phyloP scores from a whole-genome alignment of 1,140 invertebrate genomes.

The Trinorchestia longiramus region DNA sequence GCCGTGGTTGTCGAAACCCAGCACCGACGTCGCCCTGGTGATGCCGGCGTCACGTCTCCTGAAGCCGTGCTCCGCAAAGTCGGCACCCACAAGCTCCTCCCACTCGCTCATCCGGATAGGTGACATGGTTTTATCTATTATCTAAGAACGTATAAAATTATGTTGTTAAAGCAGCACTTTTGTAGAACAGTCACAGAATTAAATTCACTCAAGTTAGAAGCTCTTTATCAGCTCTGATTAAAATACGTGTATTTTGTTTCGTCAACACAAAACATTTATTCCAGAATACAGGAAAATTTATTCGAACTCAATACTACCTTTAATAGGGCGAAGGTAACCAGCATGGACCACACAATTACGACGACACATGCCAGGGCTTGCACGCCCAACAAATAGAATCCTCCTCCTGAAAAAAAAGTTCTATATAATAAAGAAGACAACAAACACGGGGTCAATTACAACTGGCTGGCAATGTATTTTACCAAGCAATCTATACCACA shows the following conservation, averaged over 20 bases:
- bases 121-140: slow-evolving; percentile 80
- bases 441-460: not conserved
- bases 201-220: not conserved
- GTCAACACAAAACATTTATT: not conserved
- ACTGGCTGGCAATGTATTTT: not conserved
- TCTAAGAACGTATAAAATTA: slow-evolving; percentile 15
- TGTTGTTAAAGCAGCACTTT: not conserved
- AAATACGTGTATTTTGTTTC: not conserved
- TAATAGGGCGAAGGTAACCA: slow-evolving; percentile 78
- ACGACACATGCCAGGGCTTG: slow-evolving; percentile 81
- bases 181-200: not conserved
- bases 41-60: slow-evolving; percentile 76
- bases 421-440: not conserved
- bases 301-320: slow-evolving; percentile 47
- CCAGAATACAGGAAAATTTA: not conserved
- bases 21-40: slow-evolving; percentile 75
- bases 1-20: slow-evolving; percentile 68
- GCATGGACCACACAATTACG: slow-evolving; percentile 80
- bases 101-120: slow-evolving; percentile 86
- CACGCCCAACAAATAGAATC: slow-evolving; percentile 86
- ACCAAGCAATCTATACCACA: not conserved
- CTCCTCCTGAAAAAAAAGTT: slow-evolving; percentile 78
- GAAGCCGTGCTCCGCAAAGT: slow-evolving; percentile 87
- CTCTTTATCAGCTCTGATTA: not conserved
- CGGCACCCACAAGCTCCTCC: slow-evolving; percentile 88